Base-by-base conservation (phyloP, 2,113 vertebrate genomes). In the Jaculus jaculus region DNA sequence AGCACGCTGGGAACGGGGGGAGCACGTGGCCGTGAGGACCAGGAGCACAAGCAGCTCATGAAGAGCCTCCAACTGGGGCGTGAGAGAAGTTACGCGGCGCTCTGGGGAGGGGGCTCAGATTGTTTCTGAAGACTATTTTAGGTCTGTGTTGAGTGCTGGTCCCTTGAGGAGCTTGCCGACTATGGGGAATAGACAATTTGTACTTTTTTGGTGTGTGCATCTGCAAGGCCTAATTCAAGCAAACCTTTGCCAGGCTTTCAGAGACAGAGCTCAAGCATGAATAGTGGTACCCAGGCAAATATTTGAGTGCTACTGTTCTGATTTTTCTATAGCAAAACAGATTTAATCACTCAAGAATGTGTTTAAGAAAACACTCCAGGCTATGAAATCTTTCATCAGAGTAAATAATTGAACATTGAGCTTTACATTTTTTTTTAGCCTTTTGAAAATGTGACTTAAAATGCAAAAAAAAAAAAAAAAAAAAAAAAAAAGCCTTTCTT, bases 171-270 rank as follows among this genome's bases (percentile, higher is more conserved):
- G 66, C 30, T 84, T 86, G 37, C 65, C 63, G 77, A 23, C 10
- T 65, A 42, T 89, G 28, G 68, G 47, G 69, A 92, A 93, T 87
- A 66, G 51, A 96, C 47, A 81, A 81, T 92, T 87, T 61, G 23
- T 85, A 71, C 65, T 91, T 83, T 24, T 30, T 66, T 61, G 13
- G 10, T 37, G 4, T 73, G 79, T 84, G 69, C 90, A 42, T 79
- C 10, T 88, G 54, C 94, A 93, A 95, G 54, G 68, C 82, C 92
- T 87, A 9, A 84, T 77, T 23, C 42, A 92, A 72, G 16, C 54
- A 92, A 96, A 71, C 4, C 72, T 91, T 78, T 69, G 58, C 54
- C 75, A 71, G 61, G 42, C 85, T 96, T 96, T 92, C 89, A 92
- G 93, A 93, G 77, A 17, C 77, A 84, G 23, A 87, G n/a, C 61